Percentiles rank a stretch among this genome's conserved stretches.
These are phyloP conservation scores for Caenorhabditis sp. DNA, from an alignment of 2,888 invertebrate species.

Conservation along the genomic window DNA sequence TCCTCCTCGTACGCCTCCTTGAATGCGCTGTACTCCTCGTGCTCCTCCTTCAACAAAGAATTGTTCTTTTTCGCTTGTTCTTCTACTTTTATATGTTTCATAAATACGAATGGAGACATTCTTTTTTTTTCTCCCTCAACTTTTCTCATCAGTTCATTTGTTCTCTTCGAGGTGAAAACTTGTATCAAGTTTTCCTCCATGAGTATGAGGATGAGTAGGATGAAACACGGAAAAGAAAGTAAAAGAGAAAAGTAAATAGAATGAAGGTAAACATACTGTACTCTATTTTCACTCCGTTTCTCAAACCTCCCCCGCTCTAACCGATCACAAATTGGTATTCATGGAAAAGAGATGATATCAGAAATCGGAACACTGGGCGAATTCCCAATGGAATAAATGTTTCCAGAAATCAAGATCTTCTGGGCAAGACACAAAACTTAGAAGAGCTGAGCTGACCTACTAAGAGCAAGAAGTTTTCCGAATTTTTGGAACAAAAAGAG, in stretches of 20 bases:
- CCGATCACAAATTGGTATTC: slow-evolving; percentile 18
- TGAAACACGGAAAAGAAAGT: slow-evolving; percentile 26
- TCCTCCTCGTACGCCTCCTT: slow-evolving; percentile 70
- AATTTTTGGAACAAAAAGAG: slow-evolving; percentile 8
- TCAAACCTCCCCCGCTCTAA: slow-evolving; percentile 12
- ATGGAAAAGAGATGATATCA: slow-evolving; percentile 7
- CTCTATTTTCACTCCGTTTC: slow-evolving; percentile 28
- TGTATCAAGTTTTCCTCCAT: slow-evolving; percentile 32
- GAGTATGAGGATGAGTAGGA: slow-evolving; percentile 24
- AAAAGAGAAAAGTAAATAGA: slow-evolving; percentile 45
- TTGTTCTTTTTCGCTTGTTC: slow-evolving; percentile 6
- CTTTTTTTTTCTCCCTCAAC: slow-evolving; percentile 9
- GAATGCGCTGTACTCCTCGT: slow-evolving; percentile 67
- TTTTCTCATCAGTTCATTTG: background rate
- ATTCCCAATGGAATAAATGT: slow-evolving; percentile 3
- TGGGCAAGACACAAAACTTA: slow-evolving; percentile 19
- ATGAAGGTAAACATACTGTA: slow-evolving; percentile 39
- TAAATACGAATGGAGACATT: slow-evolving; percentile 11
- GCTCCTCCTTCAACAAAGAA: slow-evolving; percentile 62
- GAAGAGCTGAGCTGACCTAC: background rate
- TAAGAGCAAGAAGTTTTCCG: slow-evolving; percentile 6
- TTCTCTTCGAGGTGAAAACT: slow-evolving; percentile 9
- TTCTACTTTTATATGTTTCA: slow-evolving; percentile 26
- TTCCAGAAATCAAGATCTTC: slow-evolving; percentile 10
- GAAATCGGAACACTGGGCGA: background rate